Base-by-base conservation (phyloP, 2,113 vertebrate genomes). In the Tichodroma muraria region DNA sequence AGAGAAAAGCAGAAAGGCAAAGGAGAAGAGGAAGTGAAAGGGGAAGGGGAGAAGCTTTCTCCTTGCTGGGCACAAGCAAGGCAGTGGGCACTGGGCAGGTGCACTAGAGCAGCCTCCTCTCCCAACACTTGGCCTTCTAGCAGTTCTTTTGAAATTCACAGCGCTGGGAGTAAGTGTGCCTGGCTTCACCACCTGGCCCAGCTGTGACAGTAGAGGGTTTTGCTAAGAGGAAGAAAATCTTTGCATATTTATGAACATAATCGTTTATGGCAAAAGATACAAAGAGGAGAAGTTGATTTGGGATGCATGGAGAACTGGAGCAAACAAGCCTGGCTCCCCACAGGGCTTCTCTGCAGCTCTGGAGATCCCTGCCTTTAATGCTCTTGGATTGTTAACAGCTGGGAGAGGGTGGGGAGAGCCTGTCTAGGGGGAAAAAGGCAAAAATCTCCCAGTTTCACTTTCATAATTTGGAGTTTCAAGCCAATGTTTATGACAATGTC, bases 401-500 rank as follows among this genome's bases (percentile, higher is more conserved):
- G 18, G 33, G 35, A 59, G 50, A 60, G 49, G 15, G 20, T 27
- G 3, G 2, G 40, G 23, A 90, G 89, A 78, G 44, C 37, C 73
- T 70, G 56, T 47, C 50, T 57, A 13, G 11, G 10, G 18, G 12
- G 30, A 9, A 14, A 65, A 94, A 84, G 73, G 70, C 24, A 24
- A 89, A 89, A 89, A 60, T 75, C 64, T 73, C 72, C 72, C 60
- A 24, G 54, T 61, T 90, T 88, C 78, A 28, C 79, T 87, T 70
- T 61, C 81, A 53, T 80, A 92, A 92, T 93, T 63, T 56, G 30
- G 50, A 76, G 70, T 90, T 95, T 96, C 93, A 82, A 88, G 90
- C 87, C 71, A 57, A 21, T 72, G 57, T 83, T 92, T 84, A 91
- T 3, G 23, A 76, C 77, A 70, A 76, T 33, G 18, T 94, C 89